Evolutionary conservation across 2,888 invertebrate genomes (phyloP), one percentile per base, ranked within the genome.

Genomic region (Agrilus cyanescens): DNA sequence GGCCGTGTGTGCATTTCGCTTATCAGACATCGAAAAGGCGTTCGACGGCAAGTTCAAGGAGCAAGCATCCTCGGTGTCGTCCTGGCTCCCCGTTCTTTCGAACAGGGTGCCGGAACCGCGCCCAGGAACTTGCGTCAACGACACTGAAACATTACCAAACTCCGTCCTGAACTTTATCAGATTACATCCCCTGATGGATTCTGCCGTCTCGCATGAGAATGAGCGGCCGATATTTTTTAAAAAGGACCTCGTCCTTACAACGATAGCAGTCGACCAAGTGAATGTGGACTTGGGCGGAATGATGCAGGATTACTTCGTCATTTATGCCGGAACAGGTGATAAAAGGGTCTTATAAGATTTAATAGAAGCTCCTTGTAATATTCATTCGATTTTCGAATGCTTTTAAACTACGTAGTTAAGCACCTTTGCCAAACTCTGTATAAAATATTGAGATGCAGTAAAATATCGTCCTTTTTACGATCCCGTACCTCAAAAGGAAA

Each of bases 41-140:
- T 96, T 97, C 69, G 82, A 83, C 59, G 96, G 97, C 43, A 85
- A 86, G 68, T 97, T 97, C 73, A 94, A 96, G 68, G 95, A 95
- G 60, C 96, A 96, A 64, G 86, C 89, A 1, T 83, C 89, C 0
- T 87, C 88, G 34, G 85, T 85, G 53, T 89, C 90, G 3, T 93
- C 93, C 15, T 97, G 97, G 96, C 71, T 95, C 49, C 93, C 96
- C 0, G 93, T 96, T 30, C 75, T 93, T 45, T 86, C 84, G 58
- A 85, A 85, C 57, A 82, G 83, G 59, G 91, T 94, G 3, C 94
- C 95, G 1, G 89, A 89, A 54, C 91, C 93, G 1, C 72, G 94
- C 45, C 95, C 95, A 0, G 95, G 95, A 43, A 86, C 89, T 47
- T 95, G 95, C 67, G 90, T 93, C 49, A 88, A 93, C 61, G 91